Conservation (phyloP, 2,113 vertebrate genomes). For the Albula glossodonta region DNA sequence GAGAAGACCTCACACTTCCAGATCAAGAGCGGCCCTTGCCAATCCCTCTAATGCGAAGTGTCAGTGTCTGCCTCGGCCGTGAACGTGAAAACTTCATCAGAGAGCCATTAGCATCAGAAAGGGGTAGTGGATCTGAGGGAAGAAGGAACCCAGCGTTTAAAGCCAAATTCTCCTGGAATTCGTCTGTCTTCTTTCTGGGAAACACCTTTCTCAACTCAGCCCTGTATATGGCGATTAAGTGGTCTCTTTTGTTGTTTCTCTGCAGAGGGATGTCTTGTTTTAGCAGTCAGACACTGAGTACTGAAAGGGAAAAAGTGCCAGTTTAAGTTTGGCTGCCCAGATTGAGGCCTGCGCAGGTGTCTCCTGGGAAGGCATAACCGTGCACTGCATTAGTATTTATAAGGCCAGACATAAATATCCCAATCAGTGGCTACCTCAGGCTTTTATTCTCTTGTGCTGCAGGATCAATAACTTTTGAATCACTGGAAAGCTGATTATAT, state of each 20-base stretch:
- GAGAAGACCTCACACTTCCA: neutral
- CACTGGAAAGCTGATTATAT: slow-evolving; percentile 56
- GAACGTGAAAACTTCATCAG: slow-evolving; percentile 10
- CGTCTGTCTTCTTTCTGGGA: neutral
- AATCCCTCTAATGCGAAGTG: slow-evolving; percentile 2
- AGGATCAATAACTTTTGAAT: slow-evolving; percentile 53
- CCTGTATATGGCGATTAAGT: slow-evolving; percentile 20
- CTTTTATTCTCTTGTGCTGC: slow-evolving; percentile 33
- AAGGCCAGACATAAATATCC: neutral
- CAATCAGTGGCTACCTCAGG: neutral
- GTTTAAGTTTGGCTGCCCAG: neutral
- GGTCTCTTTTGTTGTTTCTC: neutral
- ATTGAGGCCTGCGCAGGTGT: slow-evolving; percentile 33
- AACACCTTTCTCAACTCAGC: neutral
- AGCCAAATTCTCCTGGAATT: neutral
- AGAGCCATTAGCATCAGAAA: neutral
- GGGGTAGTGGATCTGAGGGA: neutral
- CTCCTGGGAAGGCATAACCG: slow-evolving; percentile 37
- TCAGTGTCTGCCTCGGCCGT: neutral
- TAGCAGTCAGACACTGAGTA: neutral
- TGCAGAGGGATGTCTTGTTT: slow-evolving; percentile 40
- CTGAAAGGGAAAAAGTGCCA: neutral
- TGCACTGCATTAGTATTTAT: slow-evolving; percentile 43
- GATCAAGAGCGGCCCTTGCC: neutral
- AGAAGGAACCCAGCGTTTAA: neutral